Base-by-base conservation (phyloP, 2,113 vertebrate genomes). In the Ascaphus truei region DNA sequence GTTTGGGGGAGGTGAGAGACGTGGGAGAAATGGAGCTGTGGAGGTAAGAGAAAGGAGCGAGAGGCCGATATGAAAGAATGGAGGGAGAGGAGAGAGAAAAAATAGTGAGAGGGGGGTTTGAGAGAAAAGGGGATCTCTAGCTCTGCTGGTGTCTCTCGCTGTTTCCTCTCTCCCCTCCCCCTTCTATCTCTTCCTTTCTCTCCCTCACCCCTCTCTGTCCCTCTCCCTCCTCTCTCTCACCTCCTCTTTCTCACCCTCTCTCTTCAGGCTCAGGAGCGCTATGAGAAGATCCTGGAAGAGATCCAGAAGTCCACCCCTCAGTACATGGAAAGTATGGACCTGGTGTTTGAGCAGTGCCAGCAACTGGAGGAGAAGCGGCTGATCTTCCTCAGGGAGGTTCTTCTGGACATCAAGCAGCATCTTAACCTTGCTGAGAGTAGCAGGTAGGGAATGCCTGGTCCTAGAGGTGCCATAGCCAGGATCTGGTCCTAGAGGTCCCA, bases 271-370 rank as follows among this genome's bases (percentile, higher is more conserved):
- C 96, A 95, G 84, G 96, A 99, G 83, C 97, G 97, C 80, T 99
- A 98, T 0, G 96, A 99, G 85, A 99, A 98, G 83, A 93, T 96
- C 56, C 81, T 99, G 85, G 95, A 98, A 0, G 96, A 99, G 59
- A 86, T 99, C 80, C 92, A 89, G 76, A 98, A 97, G 79, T 93
- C 92, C 79, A 95, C 93, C 1, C 95, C 95, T 0, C 92, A 92
- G 84, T 99, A 99, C 85, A 96, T 92, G 73, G 96, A 99, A 83
- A 83, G 89, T 82, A 99, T 99, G 96, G 96, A 99, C 81, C 94
- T 94, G 85, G 95, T 98, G 83, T 99, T 99, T 0, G 96, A 98
- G 79, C 96, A 95, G 81, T 99, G 96, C 81, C 96, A 99, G 90
- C 95, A 99, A 77, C 94, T 98, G 3, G 96, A 99, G 81, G 93